Percentiles rank a stretch among this genome's conserved stretches.
These are phyloP conservation scores for Physocephala rufipes DNA, from an alignment of 2,888 invertebrate genomes.

Conservation along the genomic window DNA sequence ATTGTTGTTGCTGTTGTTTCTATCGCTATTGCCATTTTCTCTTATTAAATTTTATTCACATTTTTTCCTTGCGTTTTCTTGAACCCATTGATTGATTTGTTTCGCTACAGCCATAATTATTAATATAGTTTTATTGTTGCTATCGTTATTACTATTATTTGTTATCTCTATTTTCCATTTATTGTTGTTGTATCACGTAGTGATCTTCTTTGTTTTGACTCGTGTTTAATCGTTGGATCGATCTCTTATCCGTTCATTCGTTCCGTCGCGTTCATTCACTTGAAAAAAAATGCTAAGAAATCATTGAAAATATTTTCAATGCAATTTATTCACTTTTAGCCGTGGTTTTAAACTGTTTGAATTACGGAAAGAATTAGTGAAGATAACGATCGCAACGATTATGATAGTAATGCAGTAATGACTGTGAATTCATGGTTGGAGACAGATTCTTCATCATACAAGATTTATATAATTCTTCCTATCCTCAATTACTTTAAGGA, in stretches of 20 bases:
- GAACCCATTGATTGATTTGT: conserved; percentile 24
- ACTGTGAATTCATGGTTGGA: too few species aligned
- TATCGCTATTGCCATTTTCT: neutral
- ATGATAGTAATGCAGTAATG: too few species aligned
- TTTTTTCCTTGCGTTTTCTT: neutral
- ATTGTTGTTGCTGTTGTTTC: conserved; percentile 2
- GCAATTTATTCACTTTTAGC: neutral
- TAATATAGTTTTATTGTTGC: conserved; percentile 2
- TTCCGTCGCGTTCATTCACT: too few species aligned
- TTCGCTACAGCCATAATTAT: conserved; percentile 8
- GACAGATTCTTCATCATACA: too few species aligned
- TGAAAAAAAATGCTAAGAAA: too few species aligned
- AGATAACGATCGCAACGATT: too few species aligned
- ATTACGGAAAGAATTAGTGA: too few species aligned
- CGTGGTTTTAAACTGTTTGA: too few species aligned
- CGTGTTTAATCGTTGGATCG: neutral
- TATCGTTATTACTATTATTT: neutral
- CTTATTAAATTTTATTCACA: neutral
- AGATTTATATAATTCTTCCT: too few species aligned
- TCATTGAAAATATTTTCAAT: neutral
- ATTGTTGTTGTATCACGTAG: neutral
- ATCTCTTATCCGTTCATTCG: conserved; percentile 14
- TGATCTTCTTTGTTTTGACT: neutral
- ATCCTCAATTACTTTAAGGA: too few species aligned
- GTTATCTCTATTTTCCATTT: neutral